Base-by-base conservation (phyloP, 2,113 vertebrate genomes). In the Tichodroma muraria region DNA sequence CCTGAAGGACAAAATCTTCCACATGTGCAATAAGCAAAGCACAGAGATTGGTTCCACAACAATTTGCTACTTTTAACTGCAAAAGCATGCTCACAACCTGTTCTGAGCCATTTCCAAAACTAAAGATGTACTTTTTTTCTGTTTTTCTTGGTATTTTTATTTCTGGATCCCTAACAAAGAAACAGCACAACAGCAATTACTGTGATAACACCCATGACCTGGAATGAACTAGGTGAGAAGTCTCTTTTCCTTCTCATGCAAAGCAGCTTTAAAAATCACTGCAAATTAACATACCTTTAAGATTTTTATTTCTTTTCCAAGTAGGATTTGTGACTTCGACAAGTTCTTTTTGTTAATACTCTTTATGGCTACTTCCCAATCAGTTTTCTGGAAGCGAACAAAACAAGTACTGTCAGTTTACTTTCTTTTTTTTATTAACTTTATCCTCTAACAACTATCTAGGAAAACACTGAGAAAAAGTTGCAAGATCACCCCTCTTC, bases 231-330 rank as follows among this genome's bases (percentile, higher is more conserved):
- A 64, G 76, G 65, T 86, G 92, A 95, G 88, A 92, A 93, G 92
- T 89, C 88, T 77, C 65, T 84, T 65, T n/a, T 70, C 77, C 60
- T 89, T 73, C 85, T 61, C 56, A 68, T 84, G 64, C 31, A 82
- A 95, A 95, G 88, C 75, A 92, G 91, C 82, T 94, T 90, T 89
- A 78, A 91, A 89, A 95, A 90, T 79, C 85, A 90, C 53, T 80
- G 42, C 85, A 93, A 89, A 86, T 89, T 88, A 95, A 94, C 96
- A 97, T 95, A 99, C 99, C 99, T 99, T 99, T 93, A 99, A 98
- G 96, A 99, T 99, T 98, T 99, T 99, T 93, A 99, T 99, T 98
- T 99, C 99, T 97, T 99, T 99, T 95, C 99, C 99, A 94, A 99
- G 99, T 40, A 99, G 98, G 97, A 99, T 98, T 98, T 99, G 99